Percentiles rank a stretch among this genome's conserved stretches.
Evolutionary conservation across 1,140 invertebrate genomes (phyloP).

Genomic region (Zeugodacus cucurbitae): DNA sequence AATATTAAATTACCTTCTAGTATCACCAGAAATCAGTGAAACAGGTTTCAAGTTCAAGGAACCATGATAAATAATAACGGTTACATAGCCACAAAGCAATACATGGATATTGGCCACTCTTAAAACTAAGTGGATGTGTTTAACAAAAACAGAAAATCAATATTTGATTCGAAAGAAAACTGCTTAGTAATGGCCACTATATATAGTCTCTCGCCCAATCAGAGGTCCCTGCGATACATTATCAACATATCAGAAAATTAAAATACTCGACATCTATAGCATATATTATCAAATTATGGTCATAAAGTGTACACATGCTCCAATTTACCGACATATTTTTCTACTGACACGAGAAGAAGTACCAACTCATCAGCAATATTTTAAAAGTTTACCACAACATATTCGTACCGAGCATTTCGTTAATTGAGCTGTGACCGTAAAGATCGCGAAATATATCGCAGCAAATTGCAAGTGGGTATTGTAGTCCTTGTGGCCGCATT

Average conservation of each 20-base stretch:
- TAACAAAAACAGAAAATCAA: no score
- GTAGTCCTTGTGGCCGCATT: not conserved
- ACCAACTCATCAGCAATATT: not conserved
- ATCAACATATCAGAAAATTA: not conserved
- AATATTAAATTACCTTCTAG: no score
- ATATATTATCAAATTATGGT: not conserved
- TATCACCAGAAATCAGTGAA: no score
- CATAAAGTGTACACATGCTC: not conserved
- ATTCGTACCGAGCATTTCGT: not conserved
- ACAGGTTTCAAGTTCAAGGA: no score
- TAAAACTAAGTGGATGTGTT: no score
- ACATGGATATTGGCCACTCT: no score
- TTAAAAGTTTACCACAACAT: not conserved
- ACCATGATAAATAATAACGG: no score
- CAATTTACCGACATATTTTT: not conserved
- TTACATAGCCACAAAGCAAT: no score
- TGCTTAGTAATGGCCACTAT: no score
- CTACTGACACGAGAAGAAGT: not conserved
- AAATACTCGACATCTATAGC: not conserved
- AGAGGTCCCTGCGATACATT: not conserved
- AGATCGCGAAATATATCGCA: slow-evolving; percentile 11
- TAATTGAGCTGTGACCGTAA: not conserved
- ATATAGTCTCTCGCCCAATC: not conserved
- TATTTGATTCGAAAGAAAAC: no score
- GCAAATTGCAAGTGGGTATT: not conserved